These are phyloP conservation scores for Chloropsis hardwickii DNA, from an alignment of 2,113 vertebrate species.

Conservation along the genomic window DNA sequence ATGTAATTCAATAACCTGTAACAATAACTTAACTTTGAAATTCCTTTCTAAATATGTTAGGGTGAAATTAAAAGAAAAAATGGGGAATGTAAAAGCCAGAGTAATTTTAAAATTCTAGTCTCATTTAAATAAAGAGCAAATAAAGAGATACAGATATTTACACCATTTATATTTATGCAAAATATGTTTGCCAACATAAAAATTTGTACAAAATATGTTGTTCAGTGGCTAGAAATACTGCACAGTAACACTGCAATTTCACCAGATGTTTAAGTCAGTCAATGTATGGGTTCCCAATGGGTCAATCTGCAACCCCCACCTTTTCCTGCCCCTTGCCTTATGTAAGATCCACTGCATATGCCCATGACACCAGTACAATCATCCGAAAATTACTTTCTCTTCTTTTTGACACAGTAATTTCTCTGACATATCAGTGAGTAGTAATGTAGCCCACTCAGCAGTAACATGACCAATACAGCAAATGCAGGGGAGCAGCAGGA, in stretches of 20 bases:
- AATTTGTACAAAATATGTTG: background rate
- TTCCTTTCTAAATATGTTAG: background rate
- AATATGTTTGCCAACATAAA: background rate
- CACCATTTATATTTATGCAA: background rate
- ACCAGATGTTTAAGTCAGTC: background rate
- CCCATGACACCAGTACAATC: background rate
- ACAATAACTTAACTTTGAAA: background rate
- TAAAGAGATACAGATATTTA: background rate
- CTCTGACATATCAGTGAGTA: background rate
- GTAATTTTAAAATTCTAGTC: background rate
- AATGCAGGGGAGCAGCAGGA: background rate
- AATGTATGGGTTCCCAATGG: background rate
- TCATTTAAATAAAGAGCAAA: background rate
- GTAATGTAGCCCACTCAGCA: background rate
- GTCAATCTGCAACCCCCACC: background rate
- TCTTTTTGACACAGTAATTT: background rate
- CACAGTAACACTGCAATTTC: background rate
- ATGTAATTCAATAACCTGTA: background rate
- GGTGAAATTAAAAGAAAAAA: background rate
- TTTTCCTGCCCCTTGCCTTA: background rate
- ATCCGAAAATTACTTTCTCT: background rate
- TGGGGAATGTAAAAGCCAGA: accelerated
- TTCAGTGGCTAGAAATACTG: background rate
- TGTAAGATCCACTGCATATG: background rate
- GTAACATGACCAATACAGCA: background rate